Evolutionary conservation across 2,113 vertebrate species (phyloP), one percentile per base, ranked within the genome.

Genomic region (Odocoileus hemionus): DNA sequence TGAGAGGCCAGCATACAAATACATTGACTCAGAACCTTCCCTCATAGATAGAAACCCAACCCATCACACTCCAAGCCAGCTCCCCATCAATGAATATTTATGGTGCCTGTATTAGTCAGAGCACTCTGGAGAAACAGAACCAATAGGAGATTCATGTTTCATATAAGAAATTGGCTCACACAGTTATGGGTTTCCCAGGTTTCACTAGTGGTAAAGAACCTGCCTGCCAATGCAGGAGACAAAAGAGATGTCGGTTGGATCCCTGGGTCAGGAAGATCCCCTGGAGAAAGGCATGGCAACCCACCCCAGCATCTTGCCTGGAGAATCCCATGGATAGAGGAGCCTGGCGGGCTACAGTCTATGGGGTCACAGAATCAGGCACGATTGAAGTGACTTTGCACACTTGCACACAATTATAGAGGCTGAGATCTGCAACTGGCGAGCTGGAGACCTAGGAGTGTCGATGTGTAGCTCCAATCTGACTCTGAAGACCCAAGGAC

Each of bases 71-170:
- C 55, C 70, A 94, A 83, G 67, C 94, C 52, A 78, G 43, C 19
- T 82, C 74, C 52, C 60, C 67, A 83, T n/a, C 50, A 64, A 33
- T 91, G 82, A 94, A 94, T 70, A 64, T 45, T 95, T 89, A 76
- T 90, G 90, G 89, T 91, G 16, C 70, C 90, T 58, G 13, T 74
- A 28, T 91, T 83, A 80, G 52, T 95, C 43, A 43, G 39, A 12
- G 30, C 74, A 76, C 88, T 92, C 76, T 43, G 85, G 91, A 92
- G 89, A 97, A 95, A 90, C 39, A 61, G 85, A 95, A 80, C 25
- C 74, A 82, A 57, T 8, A 58, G 36, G 54, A 67, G 5, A 47
- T 11, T 26, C 10, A 52, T 4, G 36, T 21, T 45, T 47, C 33
- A n/a, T 57, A 61, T 43, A 26, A 30, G 19, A 60, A 86, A 70